Conservation (phyloP, 2,113 vertebrate species). For the Tyto alba region DNA sequence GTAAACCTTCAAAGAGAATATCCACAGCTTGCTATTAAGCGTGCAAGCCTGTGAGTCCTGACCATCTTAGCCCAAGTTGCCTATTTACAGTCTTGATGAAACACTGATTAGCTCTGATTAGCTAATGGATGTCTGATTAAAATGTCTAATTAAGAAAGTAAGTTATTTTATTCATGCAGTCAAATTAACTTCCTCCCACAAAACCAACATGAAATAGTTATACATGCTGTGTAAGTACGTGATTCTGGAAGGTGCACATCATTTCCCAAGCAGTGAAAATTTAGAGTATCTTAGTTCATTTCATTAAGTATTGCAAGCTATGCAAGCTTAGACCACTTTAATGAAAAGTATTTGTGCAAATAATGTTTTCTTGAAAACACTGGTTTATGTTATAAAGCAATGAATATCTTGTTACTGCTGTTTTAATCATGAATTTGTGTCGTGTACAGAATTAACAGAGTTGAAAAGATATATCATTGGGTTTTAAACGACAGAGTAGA, state of each 20-base stretch:
- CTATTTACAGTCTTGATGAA: constrained; percentile 61
- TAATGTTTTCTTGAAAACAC: constrained; percentile 38
- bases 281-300: background rate
- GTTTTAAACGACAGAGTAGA: background rate
- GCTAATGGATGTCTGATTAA: constrained; percentile 65
- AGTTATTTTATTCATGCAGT: constrained; percentile 65
- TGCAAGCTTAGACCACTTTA: background rate
- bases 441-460: background rate
- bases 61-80: constrained; percentile 37
- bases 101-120: constrained; percentile 70
- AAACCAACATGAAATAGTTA: constrained; percentile 5
- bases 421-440: background rate
- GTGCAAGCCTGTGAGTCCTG: constrained; percentile 32
- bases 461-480: background rate
- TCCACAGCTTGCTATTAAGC: background rate
- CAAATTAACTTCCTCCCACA: constrained; percentile 56
- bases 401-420: background rate
- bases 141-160: constrained; percentile 64
- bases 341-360: constrained; percentile 40
- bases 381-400: background rate
- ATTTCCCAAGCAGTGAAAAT: constrained; percentile 8
- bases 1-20: background rate
- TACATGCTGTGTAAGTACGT: constrained; percentile 15
- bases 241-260: background rate
- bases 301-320: constrained; percentile 4